Evolutionary conservation across 2,888 invertebrate genomes (phyloP), one percentile per base, ranked within the genome.

Genomic region (Hirtodrosophila alboralis): DNA sequence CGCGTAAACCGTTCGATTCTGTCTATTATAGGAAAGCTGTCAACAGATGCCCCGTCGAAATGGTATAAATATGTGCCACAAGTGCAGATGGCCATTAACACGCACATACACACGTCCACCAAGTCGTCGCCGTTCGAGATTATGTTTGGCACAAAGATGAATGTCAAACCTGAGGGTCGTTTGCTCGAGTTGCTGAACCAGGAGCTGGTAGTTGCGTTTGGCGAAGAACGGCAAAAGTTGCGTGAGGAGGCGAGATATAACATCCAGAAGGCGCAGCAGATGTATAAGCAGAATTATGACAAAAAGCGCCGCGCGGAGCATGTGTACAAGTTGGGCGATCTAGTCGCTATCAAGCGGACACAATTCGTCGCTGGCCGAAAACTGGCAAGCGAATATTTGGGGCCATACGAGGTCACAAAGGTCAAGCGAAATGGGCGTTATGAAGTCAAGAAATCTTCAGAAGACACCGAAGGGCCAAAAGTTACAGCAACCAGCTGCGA

Each of bases 351-450:
- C 1, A 67, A 63, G 13, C 31, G 58, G 0, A 70, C 69, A 0
- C 65, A 71, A 8, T 69, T 77, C 36, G 54, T 67, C 0, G 51
- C 62, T 0, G 59, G 68, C 1, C 47, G 36, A 23, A 77, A 69
- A 26, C 37, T 75, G 2, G 58, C 64, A 6, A 74, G 47, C 16
- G 28, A 38, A 10, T 73, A 38, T 34, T 28, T 61, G 9, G 69
- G 70, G n/a, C n/a, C n/a, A n/a, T n/a, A 75, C 40, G 54, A 63
- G 27, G 31, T 71, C 5, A 52, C 23, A 0, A 66, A 67, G 10
- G 40, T 67, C 1, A 72, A 72, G 14, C 34, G 52, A 4, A 62
- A 58, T 16, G 62, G 47, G 14, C 57, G 60, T 2, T 62, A 62
- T 37, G 53, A 62, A 12, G 48, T 65, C 0, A 10, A 16, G 12